Evolutionary conservation across 2,797 vertebrate species (phyloP).

Genomic region (Rousettus madagascariensis): DNA sequence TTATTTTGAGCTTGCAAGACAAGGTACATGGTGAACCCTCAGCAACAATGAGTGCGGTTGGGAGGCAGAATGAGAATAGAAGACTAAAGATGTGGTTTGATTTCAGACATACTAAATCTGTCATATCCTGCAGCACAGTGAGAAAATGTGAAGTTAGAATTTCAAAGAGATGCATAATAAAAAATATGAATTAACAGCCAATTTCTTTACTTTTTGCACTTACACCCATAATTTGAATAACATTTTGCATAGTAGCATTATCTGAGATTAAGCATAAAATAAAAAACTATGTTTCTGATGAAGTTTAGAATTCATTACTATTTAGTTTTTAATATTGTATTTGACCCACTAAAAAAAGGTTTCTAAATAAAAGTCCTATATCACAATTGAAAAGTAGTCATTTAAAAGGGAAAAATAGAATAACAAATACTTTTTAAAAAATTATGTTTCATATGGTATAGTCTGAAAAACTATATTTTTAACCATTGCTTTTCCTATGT

Average conservation of each 20-base stretch:
- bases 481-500: not conserved
- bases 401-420: not conserved
- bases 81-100: not conserved
- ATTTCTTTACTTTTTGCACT: not conserved
- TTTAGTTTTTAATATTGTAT: slow-evolving; percentile 46
- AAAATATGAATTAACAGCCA: not conserved
- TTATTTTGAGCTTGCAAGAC: not conserved
- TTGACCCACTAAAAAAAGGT: not conserved
- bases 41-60: not conserved
- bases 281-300: not conserved
- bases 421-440: not conserved
- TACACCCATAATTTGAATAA: not conserved
- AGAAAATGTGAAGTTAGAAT: not conserved
- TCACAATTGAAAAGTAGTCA: not conserved
- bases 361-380: slow-evolving; percentile 11
- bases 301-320: not conserved
- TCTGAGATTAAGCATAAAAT: not conserved
- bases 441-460: not conserved
- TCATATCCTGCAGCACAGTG: not conserved
- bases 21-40: not conserved
- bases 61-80: not conserved
- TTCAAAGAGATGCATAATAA: not conserved
- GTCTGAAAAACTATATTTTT: not conserved
- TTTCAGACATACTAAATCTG: not conserved
- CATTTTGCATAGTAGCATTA: not conserved